phyloP scores from a whole-genome alignment of 2,113 vertebrate genomes.

The Lagopus leucura region DNA sequence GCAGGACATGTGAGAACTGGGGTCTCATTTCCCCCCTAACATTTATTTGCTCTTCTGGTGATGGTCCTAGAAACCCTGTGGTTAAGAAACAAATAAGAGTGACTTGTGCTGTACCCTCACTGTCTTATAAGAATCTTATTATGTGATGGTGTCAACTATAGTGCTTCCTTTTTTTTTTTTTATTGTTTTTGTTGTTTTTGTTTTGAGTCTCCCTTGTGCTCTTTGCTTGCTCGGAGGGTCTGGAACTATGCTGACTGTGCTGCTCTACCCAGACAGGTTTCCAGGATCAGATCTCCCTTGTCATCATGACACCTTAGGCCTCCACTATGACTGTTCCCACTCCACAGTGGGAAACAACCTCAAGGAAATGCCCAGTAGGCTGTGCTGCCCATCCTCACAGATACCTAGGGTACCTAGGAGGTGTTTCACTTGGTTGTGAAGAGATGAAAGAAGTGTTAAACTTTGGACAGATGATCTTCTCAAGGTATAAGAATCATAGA shows the following conservation, averaged over 20 bases:
- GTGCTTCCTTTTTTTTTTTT: background rate
- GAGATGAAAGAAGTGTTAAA: background rate
- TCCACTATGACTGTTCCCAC: background rate
- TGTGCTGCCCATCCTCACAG: background rate
- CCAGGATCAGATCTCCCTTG: background rate
- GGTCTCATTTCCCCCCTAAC: background rate
- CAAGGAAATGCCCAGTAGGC: background rate
- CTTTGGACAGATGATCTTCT: background rate
- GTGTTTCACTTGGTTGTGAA: background rate
- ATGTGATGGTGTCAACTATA: background rate
- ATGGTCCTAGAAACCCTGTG: background rate
- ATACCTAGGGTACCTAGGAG: background rate
- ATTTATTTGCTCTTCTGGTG: background rate
- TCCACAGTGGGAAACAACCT: background rate
- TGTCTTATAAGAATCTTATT: background rate
- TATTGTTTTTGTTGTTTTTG: background rate
- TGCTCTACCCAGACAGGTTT: background rate
- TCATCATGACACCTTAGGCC: background rate
- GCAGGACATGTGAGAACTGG: background rate
- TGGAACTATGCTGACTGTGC: background rate
- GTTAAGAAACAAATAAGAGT: background rate
- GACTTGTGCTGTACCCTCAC: background rate
- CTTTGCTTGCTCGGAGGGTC: fast-evolving
- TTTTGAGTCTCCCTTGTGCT: background rate
- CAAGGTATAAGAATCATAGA: background rate